phyloP scores from a whole-genome alignment of 1,140 invertebrate species.

The Eumaeus atala region DNA sequence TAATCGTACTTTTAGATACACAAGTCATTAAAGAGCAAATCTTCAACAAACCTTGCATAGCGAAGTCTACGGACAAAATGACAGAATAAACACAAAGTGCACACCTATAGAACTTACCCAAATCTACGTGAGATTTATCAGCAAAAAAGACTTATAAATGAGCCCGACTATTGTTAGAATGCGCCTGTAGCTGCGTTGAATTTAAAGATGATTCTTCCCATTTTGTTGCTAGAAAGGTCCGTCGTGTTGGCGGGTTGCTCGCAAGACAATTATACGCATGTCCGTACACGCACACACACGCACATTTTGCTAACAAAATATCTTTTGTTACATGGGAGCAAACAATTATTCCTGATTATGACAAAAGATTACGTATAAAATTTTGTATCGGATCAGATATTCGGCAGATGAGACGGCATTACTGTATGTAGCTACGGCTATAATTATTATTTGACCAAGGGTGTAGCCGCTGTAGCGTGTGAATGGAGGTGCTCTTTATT shows the following conservation, averaged over 20 bases:
- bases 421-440: constrained; percentile 36
- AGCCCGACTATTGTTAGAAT: constrained; percentile 63
- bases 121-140: constrained; percentile 70
- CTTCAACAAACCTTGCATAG: constrained; percentile 46
- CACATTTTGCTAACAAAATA: constrained; percentile 50
- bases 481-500: constrained; percentile 66
- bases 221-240: constrained; percentile 70
- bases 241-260: constrained; percentile 69
- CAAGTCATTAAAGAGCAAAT: background rate
- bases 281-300: constrained; percentile 64
- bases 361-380: constrained; percentile 72
- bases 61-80: constrained; percentile 52
- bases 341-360: constrained; percentile 74
- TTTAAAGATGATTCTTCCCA: constrained; percentile 70
- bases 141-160: constrained; percentile 73
- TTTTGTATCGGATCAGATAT: constrained; percentile 68
- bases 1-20: too few relatives aligned
- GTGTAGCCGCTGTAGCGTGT: constrained; percentile 67
- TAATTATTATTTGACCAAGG: constrained; percentile 74
- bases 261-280: constrained; percentile 70
- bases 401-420: constrained; percentile 41
- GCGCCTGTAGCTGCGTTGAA: constrained; percentile 48
- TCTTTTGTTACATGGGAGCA: constrained; percentile 69
- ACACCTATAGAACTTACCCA: constrained; percentile 54
- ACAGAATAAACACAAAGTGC: constrained; percentile 43